Evolutionary conservation across 1,140 invertebrate species (phyloP).

Genomic region (Tigriopus japonicus): DNA sequence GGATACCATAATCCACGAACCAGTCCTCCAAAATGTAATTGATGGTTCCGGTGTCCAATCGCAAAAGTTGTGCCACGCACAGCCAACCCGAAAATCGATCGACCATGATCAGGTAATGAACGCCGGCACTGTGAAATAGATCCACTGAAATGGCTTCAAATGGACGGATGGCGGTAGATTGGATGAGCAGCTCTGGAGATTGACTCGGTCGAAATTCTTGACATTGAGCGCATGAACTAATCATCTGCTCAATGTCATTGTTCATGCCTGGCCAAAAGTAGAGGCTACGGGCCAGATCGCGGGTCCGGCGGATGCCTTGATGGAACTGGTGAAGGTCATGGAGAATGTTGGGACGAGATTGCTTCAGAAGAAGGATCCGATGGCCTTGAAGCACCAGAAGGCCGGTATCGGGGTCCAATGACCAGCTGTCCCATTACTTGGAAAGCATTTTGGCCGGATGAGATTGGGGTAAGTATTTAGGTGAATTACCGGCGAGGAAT

Average conservation of each 20-base stretch:
- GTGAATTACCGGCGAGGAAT: not conserved
- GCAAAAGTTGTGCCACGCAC: not conserved
- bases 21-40: not conserved
- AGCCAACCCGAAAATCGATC: not conserved
- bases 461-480: not conserved
- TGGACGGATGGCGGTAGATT: not conserved
- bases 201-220: not conserved
- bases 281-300: not conserved
- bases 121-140: not conserved
- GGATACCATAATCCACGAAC: not conserved
- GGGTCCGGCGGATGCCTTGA: not conserved
- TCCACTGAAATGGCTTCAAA: not conserved
- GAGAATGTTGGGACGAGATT: not conserved
- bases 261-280: not conserved
- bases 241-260: not conserved
- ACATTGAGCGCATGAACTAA: not conserved
- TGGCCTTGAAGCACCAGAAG: not conserved
- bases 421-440: not conserved
- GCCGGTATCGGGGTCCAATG: not conserved
- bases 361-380: not conserved
- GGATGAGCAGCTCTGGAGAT: not conserved
- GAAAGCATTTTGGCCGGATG: not conserved
- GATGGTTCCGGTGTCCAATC: not conserved
- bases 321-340: not conserved
- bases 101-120: not conserved